Evolutionary conservation across 2,888 invertebrate species (phyloP).

Genomic region (Papilio demoleus): DNA sequence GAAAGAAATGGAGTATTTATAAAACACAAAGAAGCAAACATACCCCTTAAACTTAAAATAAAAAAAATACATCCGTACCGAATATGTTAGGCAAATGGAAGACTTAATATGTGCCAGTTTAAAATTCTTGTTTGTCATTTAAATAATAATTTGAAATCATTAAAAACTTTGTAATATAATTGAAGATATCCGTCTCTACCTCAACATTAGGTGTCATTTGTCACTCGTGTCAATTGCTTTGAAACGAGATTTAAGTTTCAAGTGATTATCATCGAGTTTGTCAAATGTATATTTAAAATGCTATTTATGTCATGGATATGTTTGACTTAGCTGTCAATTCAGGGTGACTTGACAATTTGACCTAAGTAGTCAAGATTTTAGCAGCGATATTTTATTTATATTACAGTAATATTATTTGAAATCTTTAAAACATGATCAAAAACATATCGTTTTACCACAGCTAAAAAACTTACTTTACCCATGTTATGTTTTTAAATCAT

Average conservation of each 20-base stretch:
- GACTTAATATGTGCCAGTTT: neutral
- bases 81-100: too few relatives aligned
- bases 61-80: too few relatives aligned
- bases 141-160: constrained; percentile 33
- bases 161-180: constrained; percentile 22
- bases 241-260: constrained; percentile 26
- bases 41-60: too few relatives aligned
- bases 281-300: constrained; percentile 26
- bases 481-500: too few relatives aligned
- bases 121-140: neutral
- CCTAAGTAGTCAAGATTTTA: neutral
- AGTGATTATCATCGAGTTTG: constrained; percentile 29
- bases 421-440: neutral
- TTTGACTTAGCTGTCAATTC: neutral
- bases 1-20: too few relatives aligned
- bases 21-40: too few relatives aligned
- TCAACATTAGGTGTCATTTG: constrained; percentile 33
- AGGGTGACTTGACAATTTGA: neutral
- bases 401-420: neutral
- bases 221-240: constrained; percentile 29
- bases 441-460: too few relatives aligned
- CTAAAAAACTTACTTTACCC: too few relatives aligned
- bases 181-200: constrained; percentile 23
- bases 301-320: constrained; percentile 37
- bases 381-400: neutral